Base-by-base conservation (phyloP, 2,113 vertebrate species). In the Notiomystis cincta region DNA sequence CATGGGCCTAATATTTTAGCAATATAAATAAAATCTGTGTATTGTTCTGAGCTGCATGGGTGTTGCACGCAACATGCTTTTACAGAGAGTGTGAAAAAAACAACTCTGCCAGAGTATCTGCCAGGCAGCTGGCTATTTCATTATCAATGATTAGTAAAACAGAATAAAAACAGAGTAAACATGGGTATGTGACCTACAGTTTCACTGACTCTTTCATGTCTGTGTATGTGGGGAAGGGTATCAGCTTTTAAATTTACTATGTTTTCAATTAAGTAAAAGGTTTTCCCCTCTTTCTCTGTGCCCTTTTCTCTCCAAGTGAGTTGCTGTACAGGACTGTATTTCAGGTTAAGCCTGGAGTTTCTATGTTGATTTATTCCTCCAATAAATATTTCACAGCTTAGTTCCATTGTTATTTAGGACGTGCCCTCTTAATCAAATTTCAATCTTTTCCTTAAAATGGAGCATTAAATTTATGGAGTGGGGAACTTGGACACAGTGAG, bases 341-440 rank as follows among this genome's bases (percentile, higher is more conserved):
- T 96, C 31, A 45, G 37, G 25, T 69, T 62, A 86, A 88, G 40
- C 25, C 47, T 70, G 50, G 37, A 80, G 35, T 75, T 93, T 88
- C 50, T 70, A 1, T 77, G 38, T 84, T 71, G 82, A 92, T 92
- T 95, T 93, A 90, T 86, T 90, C 20, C 57, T 82, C 18, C 67
- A 93, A 92, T 81, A 90, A 93, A 92, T 94, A 73, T 88, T 92
- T 83, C 47, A 81, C 14, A 1, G 30, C 21, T 80, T 90, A 11
- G 14, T 92, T 93, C n/a, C 40, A 20, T 70, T 88, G 31, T 93
- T 93, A 78, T 83, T 96, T 94, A 93, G 28, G 33, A 75, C 38
- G 7, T 78, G 40, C n/a, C 28, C 14, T 62, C 54, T 92, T 88
- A 93, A 89, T 96, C 82, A 94, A 90, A 88, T 78, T 93, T 69